Evolutionary conservation across 2,888 invertebrate species (phyloP).

Genomic region (Dolichomitus sp.): DNA sequence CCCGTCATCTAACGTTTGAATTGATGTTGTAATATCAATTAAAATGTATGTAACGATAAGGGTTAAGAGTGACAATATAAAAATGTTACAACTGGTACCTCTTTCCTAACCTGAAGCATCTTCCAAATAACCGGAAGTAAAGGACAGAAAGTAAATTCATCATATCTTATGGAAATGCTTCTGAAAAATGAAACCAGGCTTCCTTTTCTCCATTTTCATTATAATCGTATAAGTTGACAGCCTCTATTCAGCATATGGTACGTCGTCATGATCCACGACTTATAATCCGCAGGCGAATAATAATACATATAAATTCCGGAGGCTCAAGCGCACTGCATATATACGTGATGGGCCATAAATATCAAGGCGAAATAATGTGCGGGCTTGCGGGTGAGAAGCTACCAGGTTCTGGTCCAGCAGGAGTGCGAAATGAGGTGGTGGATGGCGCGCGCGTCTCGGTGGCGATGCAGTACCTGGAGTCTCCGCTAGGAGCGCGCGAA

Average conservation of each 20-base stretch:
- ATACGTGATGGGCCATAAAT: conserved; percentile 54
- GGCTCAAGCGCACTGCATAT: background rate
- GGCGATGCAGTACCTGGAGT: background rate
- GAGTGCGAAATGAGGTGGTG: conserved; percentile 48
- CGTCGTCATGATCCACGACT: background rate
- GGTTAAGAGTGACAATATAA: no score
- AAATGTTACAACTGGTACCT: no score
- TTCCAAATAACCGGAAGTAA: no score
- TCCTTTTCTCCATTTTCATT: no score
- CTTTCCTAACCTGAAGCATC: no score
- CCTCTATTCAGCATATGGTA: background rate
- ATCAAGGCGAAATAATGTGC: conserved; percentile 58
- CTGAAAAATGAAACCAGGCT: no score
- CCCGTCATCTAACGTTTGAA: no score
- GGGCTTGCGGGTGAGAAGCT: conserved; percentile 18
- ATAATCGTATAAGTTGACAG: background rate
- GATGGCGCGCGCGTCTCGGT: conserved; percentile 37
- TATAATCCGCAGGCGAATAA: background rate
- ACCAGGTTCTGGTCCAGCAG: conserved; percentile 11
- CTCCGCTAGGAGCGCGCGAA: conserved; percentile 56
- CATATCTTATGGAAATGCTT: no score
- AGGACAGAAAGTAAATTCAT: no score
- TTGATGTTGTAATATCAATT: no score
- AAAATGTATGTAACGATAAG: no score
- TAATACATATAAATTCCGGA: background rate